A percentile compares a stretch with the other conserved stretches of the same genome.
Conservation (phyloP, 2,113 vertebrate species). For the Aramus guarauna region DNA sequence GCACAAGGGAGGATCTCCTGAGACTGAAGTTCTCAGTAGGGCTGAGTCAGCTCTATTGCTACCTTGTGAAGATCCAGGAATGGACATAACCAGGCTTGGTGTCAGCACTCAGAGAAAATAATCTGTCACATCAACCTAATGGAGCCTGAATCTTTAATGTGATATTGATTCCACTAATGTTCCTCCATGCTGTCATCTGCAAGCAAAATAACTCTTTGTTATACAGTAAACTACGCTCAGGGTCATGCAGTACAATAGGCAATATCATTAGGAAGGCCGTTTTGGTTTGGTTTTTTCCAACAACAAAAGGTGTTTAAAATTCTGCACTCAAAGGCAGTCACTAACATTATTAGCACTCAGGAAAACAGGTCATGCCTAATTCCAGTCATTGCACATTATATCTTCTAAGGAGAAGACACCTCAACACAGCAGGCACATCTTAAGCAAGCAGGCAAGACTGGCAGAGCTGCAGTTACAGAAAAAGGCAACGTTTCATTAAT, state of each 20-base stretch:
- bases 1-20: neutral
- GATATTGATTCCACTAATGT: slow-evolving; percentile 73
- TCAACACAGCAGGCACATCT: neutral
- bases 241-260: neutral
- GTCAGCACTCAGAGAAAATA: slow-evolving; percentile 59
- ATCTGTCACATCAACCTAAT: slow-evolving; percentile 60
- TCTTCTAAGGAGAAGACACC: neutral
- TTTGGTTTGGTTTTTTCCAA: neutral
- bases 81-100: neutral
- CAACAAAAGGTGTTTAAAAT: neutral
- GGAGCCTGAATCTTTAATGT: slow-evolving; percentile 60
- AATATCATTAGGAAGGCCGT: neutral
- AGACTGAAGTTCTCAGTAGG: neutral
- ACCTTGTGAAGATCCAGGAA: slow-evolving; percentile 5
- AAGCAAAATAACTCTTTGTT: slow-evolving; percentile 34
- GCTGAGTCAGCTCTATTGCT: slow-evolving; percentile 31
- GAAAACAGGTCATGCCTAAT: neutral
- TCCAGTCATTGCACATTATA: neutral
- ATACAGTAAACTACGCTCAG: neutral
- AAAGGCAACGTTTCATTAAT: neutral
- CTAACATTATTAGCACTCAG: neutral
- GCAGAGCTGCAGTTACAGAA: neutral
- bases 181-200: slow-evolving; percentile 16
- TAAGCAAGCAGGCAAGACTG: neutral
- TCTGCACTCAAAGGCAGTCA: neutral